Base-by-base conservation (phyloP, 2,797 vertebrate genomes). In the Carduelis carduelis region DNA sequence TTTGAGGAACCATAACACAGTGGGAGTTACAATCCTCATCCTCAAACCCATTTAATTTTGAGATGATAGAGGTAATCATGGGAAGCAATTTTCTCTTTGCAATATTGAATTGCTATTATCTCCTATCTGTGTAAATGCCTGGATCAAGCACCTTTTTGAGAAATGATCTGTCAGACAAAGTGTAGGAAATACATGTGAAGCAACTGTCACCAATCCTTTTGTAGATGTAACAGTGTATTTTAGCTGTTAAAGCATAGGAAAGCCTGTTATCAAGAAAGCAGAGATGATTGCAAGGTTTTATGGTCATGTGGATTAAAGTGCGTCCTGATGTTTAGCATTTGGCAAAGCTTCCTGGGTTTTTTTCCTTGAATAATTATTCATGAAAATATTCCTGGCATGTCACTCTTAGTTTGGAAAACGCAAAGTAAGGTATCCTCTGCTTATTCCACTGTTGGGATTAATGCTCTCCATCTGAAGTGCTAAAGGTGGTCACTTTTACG, bases 331-430 rank as follows among this genome's bases (percentile, higher is more conserved):
- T 89, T 74, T 70, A 95, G 74, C 55, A 64, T 72, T 83, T 96
- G 77, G 75, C 93, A 97, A 96, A 86, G 34, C 52, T 88, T 95
- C 85, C 44, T 76, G 44, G 14, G 60, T 69, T 93, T 97, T 94
- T 94, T 88, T 50, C n/a, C 83, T 91, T 30, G 32, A 96, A 95
- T 68, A 79, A 55, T 94, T 95, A 77, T 70, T 85, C 84, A 69
- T 77, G 83, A 34, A 43, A 77, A 61, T 68, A 96, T 96, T 92
- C 78, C 91, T 72, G 68, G 50, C 66, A 69, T 56, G 83, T 72
- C 55, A 32, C 93, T 69, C 43, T 52, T 95, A 49, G 76, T 96
- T 95, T 90, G 82, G 93, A 95, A 96, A 96, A 91, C 80, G 78
- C 81, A 46, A 88, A 84, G 80, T 72, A 97, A 93, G 90, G 46